Evolutionary conservation across 2,888 invertebrate genomes (phyloP).

Genomic region (Masnerella sp.): DNA sequence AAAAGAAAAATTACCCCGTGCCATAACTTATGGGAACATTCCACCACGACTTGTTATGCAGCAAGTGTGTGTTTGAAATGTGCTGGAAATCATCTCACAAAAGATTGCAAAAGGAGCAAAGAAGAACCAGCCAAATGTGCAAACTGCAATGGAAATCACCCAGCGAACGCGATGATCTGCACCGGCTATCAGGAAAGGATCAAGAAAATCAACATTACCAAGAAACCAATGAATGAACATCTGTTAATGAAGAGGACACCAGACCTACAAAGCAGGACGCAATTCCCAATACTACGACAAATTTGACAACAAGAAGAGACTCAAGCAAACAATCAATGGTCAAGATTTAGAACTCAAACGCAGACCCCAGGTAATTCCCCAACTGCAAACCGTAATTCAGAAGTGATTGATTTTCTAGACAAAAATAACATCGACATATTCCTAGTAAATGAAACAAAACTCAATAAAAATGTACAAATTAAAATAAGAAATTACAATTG

Average conservation of each 20-base stretch:
- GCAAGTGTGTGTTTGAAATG: constrained; percentile 65
- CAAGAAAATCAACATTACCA: no score
- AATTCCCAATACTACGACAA: no score
- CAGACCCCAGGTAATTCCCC: no score
- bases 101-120: constrained; percentile 61
- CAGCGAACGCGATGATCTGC: constrained; percentile 63
- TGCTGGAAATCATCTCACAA: constrained; percentile 63
- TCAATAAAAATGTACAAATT: constrained; percentile 35
- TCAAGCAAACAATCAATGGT: no score
- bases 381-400: no score
- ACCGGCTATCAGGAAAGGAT: not conserved
- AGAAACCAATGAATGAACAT: no score
- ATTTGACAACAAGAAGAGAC: no score
- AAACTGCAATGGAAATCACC: constrained; percentile 64
- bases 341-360: no score
- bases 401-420: not conserved
- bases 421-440: not conserved
- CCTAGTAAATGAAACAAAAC: constrained; percentile 24
- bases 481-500: constrained; percentile 58
- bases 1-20: no score
- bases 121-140: constrained; percentile 64
- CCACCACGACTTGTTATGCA: constrained; percentile 62
- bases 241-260: no score
- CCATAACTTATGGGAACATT: constrained; percentile 64
- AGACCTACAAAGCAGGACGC: no score